These are phyloP conservation scores for Aspidapion aeneum DNA, from an alignment of 2,888 invertebrate species.

Conservation along the genomic window DNA sequence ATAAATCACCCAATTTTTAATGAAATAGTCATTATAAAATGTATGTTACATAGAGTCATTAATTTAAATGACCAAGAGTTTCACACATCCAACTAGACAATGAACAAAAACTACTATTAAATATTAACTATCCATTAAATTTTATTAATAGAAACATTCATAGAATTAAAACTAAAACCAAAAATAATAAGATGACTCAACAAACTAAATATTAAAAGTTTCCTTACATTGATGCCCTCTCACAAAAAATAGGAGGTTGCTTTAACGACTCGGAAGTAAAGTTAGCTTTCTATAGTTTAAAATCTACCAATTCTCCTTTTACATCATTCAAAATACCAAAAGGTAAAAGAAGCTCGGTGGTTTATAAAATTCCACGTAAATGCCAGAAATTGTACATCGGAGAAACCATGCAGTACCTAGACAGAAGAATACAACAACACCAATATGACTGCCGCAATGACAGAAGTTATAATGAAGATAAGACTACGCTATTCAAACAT, in stretches of 20 bases:
- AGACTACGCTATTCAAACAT: neutral
- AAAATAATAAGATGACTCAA: neutral
- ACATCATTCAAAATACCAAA: neutral
- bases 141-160: neutral
- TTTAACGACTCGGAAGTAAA: neutral
- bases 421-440: neutral
- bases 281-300: neutral
- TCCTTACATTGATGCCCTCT: neutral
- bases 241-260: neutral
- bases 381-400: neutral
- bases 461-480: too few species aligned
- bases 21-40: neutral
- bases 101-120: neutral
- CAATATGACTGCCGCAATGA: neutral
- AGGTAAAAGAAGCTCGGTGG: neutral
- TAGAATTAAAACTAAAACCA: too few species aligned
- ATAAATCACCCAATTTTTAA: neutral
- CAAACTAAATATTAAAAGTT: neutral
- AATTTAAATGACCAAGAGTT: neutral
- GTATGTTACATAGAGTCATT: neutral
- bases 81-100: neutral
- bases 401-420: neutral
- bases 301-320: neutral
- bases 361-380: neutral
- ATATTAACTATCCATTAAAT: neutral